These are phyloP conservation scores for Agrotis puta DNA, from an alignment of 2,888 invertebrate species.

Conservation along the genomic window DNA sequence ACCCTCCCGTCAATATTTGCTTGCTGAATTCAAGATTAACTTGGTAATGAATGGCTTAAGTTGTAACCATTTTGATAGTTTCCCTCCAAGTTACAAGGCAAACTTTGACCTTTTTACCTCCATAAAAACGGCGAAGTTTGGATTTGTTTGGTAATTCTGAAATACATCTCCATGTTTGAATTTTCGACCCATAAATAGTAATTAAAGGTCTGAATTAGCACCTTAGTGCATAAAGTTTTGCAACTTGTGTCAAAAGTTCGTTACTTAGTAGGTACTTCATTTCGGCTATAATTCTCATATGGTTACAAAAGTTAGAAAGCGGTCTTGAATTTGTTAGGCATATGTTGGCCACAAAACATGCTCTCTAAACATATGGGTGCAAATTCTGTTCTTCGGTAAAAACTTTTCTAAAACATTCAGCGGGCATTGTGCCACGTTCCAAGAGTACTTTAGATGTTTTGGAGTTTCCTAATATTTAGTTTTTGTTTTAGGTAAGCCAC, in stretches of 20 bases:
- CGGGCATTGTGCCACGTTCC: neutral
- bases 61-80: slow-evolving; percentile 56
- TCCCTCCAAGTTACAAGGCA: slow-evolving; percentile 8
- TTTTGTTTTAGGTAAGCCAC: no score
- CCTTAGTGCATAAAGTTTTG: slow-evolving; percentile 41
- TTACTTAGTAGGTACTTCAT: slow-evolving; percentile 36
- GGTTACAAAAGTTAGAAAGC: slow-evolving; percentile 17
- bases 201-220: slow-evolving; percentile 40
- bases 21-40: slow-evolving; percentile 62
- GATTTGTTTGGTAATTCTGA: no score
- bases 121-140: no score
- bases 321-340: slow-evolving; percentile 24
- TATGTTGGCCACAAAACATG: slow-evolving; percentile 6
- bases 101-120: slow-evolving; percentile 42
- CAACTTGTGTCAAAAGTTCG: slow-evolving; percentile 35
- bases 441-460: no score
- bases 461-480: no score
- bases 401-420: neutral
- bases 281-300: slow-evolving; percentile 20
- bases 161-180: slow-evolving; percentile 1
- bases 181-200: slow-evolving; percentile 52
- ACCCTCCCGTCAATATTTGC: slow-evolving; percentile 67
- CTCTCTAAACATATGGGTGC: neutral
- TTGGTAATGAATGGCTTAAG: slow-evolving; percentile 61
- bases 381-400: neutral